phyloP scores from a whole-genome alignment of 2,888 invertebrate species.

The Brenthis daphne region DNA sequence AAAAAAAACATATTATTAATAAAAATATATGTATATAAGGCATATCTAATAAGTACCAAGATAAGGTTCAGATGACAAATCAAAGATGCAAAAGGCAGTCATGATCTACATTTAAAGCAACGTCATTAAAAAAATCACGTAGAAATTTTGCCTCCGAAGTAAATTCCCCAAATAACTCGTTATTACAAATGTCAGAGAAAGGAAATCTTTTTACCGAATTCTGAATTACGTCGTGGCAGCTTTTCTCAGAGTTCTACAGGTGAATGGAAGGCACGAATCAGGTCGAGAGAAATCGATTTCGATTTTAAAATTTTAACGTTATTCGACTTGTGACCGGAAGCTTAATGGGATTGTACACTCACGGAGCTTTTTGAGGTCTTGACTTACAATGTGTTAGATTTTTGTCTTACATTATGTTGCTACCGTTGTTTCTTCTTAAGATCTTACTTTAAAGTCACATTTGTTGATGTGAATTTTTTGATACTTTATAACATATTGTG shows the following conservation, averaged over 20 bases:
- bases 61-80: constrained; percentile 10
- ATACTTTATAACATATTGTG: no score
- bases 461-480: no score
- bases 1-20: no score
- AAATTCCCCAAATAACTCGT: constrained; percentile 36
- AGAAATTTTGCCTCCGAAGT: constrained; percentile 24
- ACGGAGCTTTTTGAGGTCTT: constrained; percentile 25
- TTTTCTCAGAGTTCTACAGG: constrained; percentile 44
- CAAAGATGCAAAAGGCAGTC: constrained; percentile 14
- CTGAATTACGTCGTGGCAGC: constrained; percentile 37
- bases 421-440: neutral
- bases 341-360: constrained; percentile 41
- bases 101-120: constrained; percentile 16
- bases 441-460: no score
- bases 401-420: neutral
- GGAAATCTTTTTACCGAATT: constrained; percentile 38
- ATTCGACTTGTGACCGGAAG: constrained; percentile 45
- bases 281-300: constrained; percentile 58
- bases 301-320: constrained; percentile 52
- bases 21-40: no score
- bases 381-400: neutral
- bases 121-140: constrained; percentile 22
- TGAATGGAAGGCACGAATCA: constrained; percentile 52
- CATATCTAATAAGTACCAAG: neutral
- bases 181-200: constrained; percentile 37